These are phyloP conservation scores for Passer montanus DNA, from an alignment of 2,113 vertebrate species.

Conservation along the genomic window DNA sequence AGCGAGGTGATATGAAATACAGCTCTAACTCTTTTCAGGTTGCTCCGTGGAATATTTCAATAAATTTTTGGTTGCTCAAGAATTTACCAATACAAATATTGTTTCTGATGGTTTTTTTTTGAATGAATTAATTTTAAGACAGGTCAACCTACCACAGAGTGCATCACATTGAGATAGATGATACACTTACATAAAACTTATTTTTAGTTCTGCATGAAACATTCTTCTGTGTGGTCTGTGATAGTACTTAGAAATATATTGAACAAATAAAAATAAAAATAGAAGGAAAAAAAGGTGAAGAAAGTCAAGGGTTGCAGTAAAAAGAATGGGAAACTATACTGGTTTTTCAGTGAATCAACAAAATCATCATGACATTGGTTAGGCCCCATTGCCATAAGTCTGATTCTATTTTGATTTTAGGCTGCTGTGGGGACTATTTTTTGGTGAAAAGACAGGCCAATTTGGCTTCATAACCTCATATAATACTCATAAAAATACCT, in stretches of 20 bases:
- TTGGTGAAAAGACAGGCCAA: neutral
- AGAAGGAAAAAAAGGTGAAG: neutral
- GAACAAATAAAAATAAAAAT: neutral
- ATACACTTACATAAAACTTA: neutral
- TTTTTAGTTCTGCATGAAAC: neutral
- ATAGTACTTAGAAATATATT: neutral
- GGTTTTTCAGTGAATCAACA: neutral
- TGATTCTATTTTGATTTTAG: neutral
- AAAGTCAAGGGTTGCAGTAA: neutral
- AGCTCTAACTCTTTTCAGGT: neutral
- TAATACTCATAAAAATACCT: neutral
- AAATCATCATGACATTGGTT: rapidly evolving
- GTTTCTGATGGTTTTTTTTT: neutral
- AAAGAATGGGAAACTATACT: neutral
- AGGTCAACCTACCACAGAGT: neutral
- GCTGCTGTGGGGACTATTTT: neutral
- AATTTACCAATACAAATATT: neutral
- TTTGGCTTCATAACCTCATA: neutral
- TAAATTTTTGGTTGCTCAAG: neutral
- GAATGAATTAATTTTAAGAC: neutral
- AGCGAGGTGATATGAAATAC: neutral
- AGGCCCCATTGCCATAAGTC: rapidly evolving
- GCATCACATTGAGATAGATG: rapidly evolving
- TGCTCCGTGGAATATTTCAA: neutral
- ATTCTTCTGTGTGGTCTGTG: neutral